Base-by-base conservation (phyloP, 2,888 invertebrate genomes). In the Drosophila fungiperda region DNA sequence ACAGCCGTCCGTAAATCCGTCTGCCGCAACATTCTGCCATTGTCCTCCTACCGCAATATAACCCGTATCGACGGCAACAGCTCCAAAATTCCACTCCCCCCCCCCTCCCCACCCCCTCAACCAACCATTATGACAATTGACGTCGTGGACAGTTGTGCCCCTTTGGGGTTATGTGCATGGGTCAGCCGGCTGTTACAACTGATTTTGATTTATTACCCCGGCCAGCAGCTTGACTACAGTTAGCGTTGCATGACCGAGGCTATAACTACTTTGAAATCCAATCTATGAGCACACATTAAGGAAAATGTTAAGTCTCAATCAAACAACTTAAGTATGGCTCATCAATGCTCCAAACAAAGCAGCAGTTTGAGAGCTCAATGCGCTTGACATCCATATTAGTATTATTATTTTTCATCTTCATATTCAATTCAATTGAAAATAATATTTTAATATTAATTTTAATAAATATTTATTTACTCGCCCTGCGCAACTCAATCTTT, bases 161-260 rank as follows among this genome's bases (percentile, higher is more conserved):
- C 42, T 11, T 57, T 35, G 66, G 60, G 64, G 61, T 70, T 70
- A 78, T 78, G 74, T 74, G 74, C 53, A 50, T 33, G 64, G 40
- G 35, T 68, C 77, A 66, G 73, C 68, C 68, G 72, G 68, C 71
- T 67, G 74, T 66, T 81, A 73, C 76, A 83, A 88, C 86, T 88
- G 89, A 86, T 88, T 88, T 88, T 76, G 79, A 81, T 79, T 79
- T 73, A 83, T 86, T 78, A 70, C 60, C 66, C 42, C 20, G 59
- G 62, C 52, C 60, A 70, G 60, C 42, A 57, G 62, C 35, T 60
- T 63, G 61, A 17, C 38, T 40, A 7, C 32, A 38, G 26, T 49
- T 23, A 35, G 50, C 57, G 55, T 50, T 35, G 36, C 60, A 48
- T 33, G 50, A 69, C 68, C 68, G 42, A 12, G 61, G 33, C 42